phyloP scores from a whole-genome alignment of 2,113 vertebrate species.

The Aphyosemion australe region DNA sequence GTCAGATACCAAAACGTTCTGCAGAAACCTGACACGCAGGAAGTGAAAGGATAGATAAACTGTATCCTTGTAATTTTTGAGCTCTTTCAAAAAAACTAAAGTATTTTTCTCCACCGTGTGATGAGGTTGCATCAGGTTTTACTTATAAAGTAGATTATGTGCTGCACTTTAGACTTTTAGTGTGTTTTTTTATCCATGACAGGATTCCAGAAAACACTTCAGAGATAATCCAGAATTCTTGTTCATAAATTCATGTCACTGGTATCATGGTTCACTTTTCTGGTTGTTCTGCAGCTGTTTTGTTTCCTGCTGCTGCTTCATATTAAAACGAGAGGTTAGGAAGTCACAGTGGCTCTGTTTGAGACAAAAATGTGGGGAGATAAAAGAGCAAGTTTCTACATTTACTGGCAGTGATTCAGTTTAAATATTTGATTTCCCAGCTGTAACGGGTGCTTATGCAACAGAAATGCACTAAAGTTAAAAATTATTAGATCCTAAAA shows the following conservation, averaged over 20 bases:
- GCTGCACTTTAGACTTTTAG: constrained; percentile 2
- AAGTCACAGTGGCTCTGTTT: neutral
- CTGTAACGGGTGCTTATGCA: too few species aligned
- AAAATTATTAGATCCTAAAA: too few species aligned
- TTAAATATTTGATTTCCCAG: neutral
- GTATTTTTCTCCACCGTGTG: too few species aligned
- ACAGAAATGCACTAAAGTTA: too few species aligned
- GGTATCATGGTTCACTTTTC: neutral
- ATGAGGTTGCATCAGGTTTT: neutral
- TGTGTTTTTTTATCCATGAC: neutral
- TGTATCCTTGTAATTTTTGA: constrained; percentile 19
- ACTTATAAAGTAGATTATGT: neutral
- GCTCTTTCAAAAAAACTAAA: constrained; percentile 19
- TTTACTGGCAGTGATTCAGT: neutral
- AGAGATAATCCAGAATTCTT: constrained; percentile 8
- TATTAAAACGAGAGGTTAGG: neutral
- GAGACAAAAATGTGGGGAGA: neutral
- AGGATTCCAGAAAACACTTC: constrained; percentile 14
- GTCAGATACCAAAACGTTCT: constrained; percentile 47
- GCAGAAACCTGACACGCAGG: constrained; percentile 25
- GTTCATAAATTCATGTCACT: constrained; percentile 1
- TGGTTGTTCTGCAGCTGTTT: neutral
- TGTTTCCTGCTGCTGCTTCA: neutral
- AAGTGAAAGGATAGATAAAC: constrained; percentile 35
- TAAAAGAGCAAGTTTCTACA: neutral